Evolutionary conservation across 2,888 invertebrate genomes (phyloP), one percentile per base, ranked within the genome.

Genomic region (Mesochorus sp.): DNA sequence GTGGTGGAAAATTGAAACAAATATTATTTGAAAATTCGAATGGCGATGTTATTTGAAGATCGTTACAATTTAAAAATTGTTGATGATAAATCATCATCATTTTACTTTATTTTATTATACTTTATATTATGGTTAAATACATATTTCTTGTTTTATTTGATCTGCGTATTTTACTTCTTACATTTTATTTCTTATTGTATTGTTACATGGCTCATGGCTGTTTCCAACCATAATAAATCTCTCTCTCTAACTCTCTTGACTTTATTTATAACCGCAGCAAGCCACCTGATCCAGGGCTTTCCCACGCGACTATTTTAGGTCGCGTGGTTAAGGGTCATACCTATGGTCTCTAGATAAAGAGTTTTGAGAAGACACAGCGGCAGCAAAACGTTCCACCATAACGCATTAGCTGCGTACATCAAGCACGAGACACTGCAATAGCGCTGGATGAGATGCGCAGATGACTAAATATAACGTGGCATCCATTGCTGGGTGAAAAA

Each of bases 281-380:
- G 85, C 86, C 89, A 88, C 89, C 88, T 89, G 89, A 89, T 83
- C 76, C 85, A 86, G 83, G 84, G 66, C 83, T 84, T 89, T 88
- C 89, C 88, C 89, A 88, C 85, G 88, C 87, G 82, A 82, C 85
- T 83, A n/a, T n/a, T n/a, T 81, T 80, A 89, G 88, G 89, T 89
- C 89, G 86, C 76, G 49, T 39, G 53, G 53, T 59, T 74, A 66
- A 78, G 78, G 74, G 74, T 74, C 78, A n/a, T n/a, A 78, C 78
- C 78, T 75, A 76, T 47, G 37, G 37, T 34, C 59, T 31, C 55
- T 55, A 79, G 73, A 80, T 73, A 79, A 79, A 82, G 73, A 80
- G 75, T 73, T 51, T 62, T 49, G 67, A 66, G 75, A 66, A 79
- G 76, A 57, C 64, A 51, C 73, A 73, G 76, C 70, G 31, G 59